Base-by-base conservation (phyloP, 1,140 invertebrate genomes). In the Macrosteles quadrilineatus region DNA sequence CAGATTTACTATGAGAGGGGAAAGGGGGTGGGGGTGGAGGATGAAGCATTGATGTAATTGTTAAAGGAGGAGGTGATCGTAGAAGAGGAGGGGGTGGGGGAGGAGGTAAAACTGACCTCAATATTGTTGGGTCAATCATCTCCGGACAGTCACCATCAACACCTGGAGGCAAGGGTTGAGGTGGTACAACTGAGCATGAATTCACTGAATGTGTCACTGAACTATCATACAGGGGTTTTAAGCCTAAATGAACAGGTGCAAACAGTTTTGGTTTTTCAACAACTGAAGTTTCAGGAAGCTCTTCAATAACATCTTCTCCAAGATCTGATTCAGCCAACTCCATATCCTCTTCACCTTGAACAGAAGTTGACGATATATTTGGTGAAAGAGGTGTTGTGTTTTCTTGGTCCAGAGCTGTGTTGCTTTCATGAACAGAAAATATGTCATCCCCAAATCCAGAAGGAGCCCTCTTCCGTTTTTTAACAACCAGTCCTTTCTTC, bases 321-420 rank as follows among this genome's bases (percentile, higher is more conserved):
- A 29, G 3, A 64, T 64, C 62, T 3, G 62, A 64, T 6, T 64
- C 62, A 64, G n/a, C n/a, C n/a, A 64, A 32, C 6, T 31, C 62
- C 62, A 64, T 64, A n/a, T 64, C 62, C 32, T 64, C 62, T 19
- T 64, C 62, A 2, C 62, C 62, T 64, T 32, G 29, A 17, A 64
- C 11, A 31, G 62, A 32, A 27, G 17, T n/a, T 32, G 29, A 17
- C 1, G 29, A 64, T n/a, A 14, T 32, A n/a, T n/a, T n/a, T n/a
- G n/a, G n/a, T n/a, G n/a, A n/a, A n/a, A n/a, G n/a, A n/a, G n/a
- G n/a, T n/a, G n/a, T n/a, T n/a, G n/a, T n/a, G n/a, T n/a, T n/a
- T n/a, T n/a, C n/a, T n/a, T n/a, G n/a, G n/a, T n/a, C n/a, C n/a
- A n/a, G n/a, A n/a, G n/a, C n/a, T n/a, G n/a, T n/a, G n/a, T n/a